phyloP scores from a whole-genome alignment of 2,113 vertebrate genomes.

The Hypocryptadius cinnamomeus region DNA sequence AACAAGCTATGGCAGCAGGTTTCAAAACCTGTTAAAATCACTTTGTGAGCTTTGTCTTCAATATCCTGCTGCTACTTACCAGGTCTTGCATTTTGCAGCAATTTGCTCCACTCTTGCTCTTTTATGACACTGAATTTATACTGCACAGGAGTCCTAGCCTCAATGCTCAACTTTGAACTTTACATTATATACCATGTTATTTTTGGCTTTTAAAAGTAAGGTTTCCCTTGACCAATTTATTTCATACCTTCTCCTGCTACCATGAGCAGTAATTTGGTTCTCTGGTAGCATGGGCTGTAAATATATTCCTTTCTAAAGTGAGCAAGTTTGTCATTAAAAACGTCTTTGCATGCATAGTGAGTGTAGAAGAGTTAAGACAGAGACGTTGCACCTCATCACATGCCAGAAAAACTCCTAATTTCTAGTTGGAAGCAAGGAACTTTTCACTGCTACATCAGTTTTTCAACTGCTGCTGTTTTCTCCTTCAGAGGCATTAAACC shows the following conservation, averaged over 20 bases:
- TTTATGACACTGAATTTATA: neutral
- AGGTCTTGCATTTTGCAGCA: neutral
- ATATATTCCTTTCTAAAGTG: neutral
- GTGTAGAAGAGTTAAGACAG: neutral
- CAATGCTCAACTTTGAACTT: neutral
- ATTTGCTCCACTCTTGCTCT: constrained; percentile 3
- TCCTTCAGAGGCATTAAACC: neutral
- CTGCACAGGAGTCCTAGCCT: neutral
- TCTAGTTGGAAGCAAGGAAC: neutral
- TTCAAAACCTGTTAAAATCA: constrained; percentile 36
- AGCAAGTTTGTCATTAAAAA: neutral
- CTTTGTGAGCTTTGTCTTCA: neutral
- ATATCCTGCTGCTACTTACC: neutral
- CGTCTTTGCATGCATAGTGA: neutral
- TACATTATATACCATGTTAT: neutral
- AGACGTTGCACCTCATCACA: neutral
- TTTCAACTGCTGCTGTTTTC: neutral
- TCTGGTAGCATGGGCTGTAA: neutral
- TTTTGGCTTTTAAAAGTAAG: neutral
- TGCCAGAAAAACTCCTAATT: neutral
- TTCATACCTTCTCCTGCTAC: neutral
- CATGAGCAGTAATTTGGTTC: neutral
- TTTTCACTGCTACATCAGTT: neutral
- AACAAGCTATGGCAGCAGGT: neutral
- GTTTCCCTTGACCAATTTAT: neutral